Evolutionary conservation across 1,140 invertebrate species (phyloP).

Genomic region (Latrodectus geometricus): DNA sequence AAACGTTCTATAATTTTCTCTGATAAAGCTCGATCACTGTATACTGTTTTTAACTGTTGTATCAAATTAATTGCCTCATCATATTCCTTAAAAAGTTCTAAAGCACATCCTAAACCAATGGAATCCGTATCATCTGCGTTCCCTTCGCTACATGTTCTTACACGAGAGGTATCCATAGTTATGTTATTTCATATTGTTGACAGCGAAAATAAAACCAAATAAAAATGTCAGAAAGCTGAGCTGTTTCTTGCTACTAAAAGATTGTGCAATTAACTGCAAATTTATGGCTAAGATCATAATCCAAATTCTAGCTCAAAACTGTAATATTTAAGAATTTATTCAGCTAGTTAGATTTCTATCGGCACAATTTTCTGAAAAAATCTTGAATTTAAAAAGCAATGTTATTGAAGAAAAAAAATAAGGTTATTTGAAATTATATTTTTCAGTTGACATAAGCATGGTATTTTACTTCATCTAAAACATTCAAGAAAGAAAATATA

Average conservation of each 20-base stretch:
- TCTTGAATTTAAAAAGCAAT: too few species aligned
- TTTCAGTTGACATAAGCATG: too few species aligned
- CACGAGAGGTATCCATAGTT: constrained; percentile 40
- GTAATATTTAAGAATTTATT: too few species aligned
- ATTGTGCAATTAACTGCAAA: too few species aligned
- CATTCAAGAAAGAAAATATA: too few species aligned
- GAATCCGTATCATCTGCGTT: constrained; percentile 64
- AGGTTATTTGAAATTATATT: too few species aligned
- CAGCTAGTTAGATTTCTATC: too few species aligned
- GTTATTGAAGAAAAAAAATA: too few species aligned
- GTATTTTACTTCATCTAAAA: too few species aligned
- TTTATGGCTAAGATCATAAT: too few species aligned
- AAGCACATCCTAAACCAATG: constrained; percentile 73
- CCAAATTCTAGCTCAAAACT: too few species aligned
- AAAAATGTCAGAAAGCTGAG: constrained; percentile 9
- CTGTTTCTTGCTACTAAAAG: background rate
- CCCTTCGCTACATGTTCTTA: constrained; percentile 41
- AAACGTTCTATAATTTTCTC: constrained; percentile 75
- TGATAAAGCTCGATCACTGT: constrained; percentile 64
- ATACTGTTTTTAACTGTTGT: constrained; percentile 72
- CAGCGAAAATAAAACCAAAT: background rate
- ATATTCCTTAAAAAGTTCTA: constrained; percentile 79
- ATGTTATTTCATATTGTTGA: background rate
- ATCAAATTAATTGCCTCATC: constrained; percentile 77
- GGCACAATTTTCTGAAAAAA: too few species aligned